Percentiles rank a stretch among this genome's conserved stretches.
phyloP scores from a whole-genome alignment of 2,797 vertebrate species.

The Pseudochaenichthys georgianus region DNA sequence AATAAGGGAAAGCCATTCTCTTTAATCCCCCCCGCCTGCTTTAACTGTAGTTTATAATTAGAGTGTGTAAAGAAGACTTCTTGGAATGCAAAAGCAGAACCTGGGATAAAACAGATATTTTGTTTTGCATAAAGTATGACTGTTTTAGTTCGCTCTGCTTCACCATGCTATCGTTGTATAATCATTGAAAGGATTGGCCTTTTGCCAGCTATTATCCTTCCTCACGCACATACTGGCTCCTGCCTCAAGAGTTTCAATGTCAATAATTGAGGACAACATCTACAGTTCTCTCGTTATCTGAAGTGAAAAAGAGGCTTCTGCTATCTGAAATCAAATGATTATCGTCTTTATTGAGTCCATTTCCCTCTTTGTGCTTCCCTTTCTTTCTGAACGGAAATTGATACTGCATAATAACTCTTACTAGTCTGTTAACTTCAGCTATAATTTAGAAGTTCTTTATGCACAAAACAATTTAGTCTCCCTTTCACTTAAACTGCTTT shows the following conservation, averaged over 20 bases:
- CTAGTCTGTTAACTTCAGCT: constrained; percentile 2
- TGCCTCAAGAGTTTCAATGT: background rate
- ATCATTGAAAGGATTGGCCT: background rate
- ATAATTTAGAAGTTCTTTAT: background rate
- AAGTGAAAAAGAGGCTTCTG: background rate
- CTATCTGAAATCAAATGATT: background rate
- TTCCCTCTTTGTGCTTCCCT: background rate
- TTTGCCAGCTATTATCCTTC: background rate
- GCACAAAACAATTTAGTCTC: background rate
- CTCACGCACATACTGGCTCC: background rate
- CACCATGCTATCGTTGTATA: background rate
- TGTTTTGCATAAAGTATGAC: background rate
- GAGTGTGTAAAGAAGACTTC: background rate
- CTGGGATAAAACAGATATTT: background rate
- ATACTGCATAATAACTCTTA: background rate
- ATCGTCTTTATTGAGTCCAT: background rate
- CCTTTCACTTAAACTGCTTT: background rate
- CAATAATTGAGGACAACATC: background rate
- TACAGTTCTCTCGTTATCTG: background rate
- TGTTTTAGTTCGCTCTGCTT: too few species aligned
- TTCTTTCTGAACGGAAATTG: constrained; percentile 2
- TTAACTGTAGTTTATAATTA: background rate
- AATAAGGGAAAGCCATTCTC: constrained; percentile 12
- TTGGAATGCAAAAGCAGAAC: background rate
- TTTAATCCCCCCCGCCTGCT: constrained; percentile 31